These are phyloP conservation scores for Rafetus swinhoei DNA, from an alignment of 2,113 vertebrate species.

Conservation along the genomic window DNA sequence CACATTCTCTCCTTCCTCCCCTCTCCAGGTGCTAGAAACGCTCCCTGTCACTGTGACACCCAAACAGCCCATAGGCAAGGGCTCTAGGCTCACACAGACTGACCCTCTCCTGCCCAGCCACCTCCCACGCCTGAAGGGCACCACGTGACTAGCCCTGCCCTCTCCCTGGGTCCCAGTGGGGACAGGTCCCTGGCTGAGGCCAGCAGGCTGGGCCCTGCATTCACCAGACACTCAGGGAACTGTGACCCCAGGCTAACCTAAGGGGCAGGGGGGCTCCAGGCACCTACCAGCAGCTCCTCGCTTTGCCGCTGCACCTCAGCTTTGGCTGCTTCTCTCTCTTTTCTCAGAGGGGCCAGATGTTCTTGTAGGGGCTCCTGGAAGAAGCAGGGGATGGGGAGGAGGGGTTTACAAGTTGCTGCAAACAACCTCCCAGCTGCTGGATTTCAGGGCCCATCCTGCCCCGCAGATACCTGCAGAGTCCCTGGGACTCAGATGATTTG, in stretches of 20 bases:
- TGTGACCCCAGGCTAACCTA: too few relatives aligned
- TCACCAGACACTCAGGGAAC: not conserved
- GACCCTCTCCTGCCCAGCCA: too few relatives aligned
- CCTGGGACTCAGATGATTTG: too few relatives aligned
- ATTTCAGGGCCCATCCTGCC: not conserved
- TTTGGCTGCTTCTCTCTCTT: not conserved
- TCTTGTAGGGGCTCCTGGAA: accelerated
- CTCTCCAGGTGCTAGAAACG: too few relatives aligned
- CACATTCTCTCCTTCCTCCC: too few relatives aligned
- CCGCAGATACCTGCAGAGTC: too few relatives aligned
- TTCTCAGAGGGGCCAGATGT: not conserved
- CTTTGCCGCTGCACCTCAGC: not conserved
- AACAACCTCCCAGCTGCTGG: not conserved
- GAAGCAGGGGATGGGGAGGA: not conserved
- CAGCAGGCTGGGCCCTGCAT: not conserved
- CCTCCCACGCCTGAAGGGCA: too few relatives aligned
- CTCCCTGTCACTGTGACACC: too few relatives aligned
- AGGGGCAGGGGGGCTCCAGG: not conserved
- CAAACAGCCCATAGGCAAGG: too few relatives aligned
- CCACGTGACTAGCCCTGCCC: too few relatives aligned
- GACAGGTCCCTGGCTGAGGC: not conserved
- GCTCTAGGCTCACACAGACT: too few relatives aligned
- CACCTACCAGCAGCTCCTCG: not conserved
- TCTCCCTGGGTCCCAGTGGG: too few relatives aligned
- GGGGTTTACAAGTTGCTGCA: not conserved